Base-by-base conservation (phyloP, 2,113 vertebrate genomes). In the Phasianus colchicus region DNA sequence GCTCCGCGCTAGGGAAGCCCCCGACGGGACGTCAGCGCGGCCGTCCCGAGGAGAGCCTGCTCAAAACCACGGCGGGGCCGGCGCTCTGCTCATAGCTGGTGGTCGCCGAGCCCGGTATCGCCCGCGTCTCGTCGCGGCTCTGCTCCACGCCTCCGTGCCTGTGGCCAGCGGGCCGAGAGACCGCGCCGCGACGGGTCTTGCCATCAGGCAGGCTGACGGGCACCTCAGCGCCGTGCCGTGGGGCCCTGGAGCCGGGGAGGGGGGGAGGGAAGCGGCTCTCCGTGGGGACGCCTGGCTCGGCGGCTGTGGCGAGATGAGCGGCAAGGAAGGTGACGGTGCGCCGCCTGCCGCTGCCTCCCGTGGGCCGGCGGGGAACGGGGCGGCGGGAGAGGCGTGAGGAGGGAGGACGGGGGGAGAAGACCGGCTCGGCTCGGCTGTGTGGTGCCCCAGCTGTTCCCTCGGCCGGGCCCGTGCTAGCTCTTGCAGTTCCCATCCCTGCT, bases 321-420 rank as follows among this genome's bases (percentile, higher is more conserved):
- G 86, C 89, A 93, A 92, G 58, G 95, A 95, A 93, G 95, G 95
- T 93, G 86, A 55, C 27, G 54, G 54, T 55, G 54, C 50, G 50
- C 50, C 52, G 52, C 14, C 52, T 54, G 52, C 52, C 29, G 52
- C 52, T 54, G 52, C 52, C 52, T 54, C 25, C 52, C 52, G 29
- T 29, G 15, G 54, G 25, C 25, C 52, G 24, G 52, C 25, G 25
- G 52, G 52, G 27, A 54, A 29, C 27, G 52, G 25, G 50, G 27
- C 52, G 10, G 52, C 27, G 52, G 54, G 54, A 55, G 16, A 18
- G 52, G 40, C 9, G 12, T 25, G 47, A 40, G 43, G n/a, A 11
- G 52, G 54, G 54, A 8, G 54, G 29, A 11, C 9, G n/a, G 4
- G 32, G 50, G 27, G 55, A 2, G 22, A 25, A 45, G 73, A 13